A percentile compares a stretch with the other conserved stretches of the same genome.
Conservation (phyloP, 2,888 invertebrate species). For the Drosophila pseudotalamancana region DNA sequence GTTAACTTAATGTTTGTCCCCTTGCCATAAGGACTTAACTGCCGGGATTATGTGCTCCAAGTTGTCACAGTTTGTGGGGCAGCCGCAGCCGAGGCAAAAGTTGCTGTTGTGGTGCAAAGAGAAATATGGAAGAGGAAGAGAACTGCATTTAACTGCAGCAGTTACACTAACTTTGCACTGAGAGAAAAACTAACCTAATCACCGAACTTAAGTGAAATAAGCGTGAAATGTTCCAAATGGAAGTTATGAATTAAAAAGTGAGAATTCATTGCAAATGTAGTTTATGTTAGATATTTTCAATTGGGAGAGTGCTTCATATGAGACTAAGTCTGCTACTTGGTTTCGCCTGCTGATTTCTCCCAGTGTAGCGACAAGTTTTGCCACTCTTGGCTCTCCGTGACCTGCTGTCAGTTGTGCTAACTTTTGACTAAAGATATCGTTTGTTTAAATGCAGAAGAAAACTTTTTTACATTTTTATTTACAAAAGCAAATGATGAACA, state of each 20-base stretch:
- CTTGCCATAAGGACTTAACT: constrained; percentile 44
- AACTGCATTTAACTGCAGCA: constrained; percentile 3
- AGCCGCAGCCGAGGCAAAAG: constrained; percentile 5
- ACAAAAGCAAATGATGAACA: constrained; percentile 36
- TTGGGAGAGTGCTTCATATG: neutral
- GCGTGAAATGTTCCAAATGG: neutral
- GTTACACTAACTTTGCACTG: neutral
- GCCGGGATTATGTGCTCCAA: constrained; percentile 50
- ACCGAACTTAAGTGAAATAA: neutral
- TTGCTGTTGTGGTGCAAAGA: constrained; percentile 6
- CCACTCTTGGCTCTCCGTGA: neutral
- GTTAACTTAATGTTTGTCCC: constrained; percentile 36
- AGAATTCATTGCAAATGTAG: no score
- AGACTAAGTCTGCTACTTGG: neutral
- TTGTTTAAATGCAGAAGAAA: constrained; percentile 41
- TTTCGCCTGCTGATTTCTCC: neutral
- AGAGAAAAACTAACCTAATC: neutral
- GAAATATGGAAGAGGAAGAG: neutral
- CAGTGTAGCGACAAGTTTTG: neutral
- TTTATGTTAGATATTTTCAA: neutral
- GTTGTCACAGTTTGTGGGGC: constrained; percentile 18
- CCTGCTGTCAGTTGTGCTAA: neutral
- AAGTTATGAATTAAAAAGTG: neutral
- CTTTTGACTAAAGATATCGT: constrained; percentile 19
- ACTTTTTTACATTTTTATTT: constrained; percentile 53